Evolutionary conservation across 37 sponge, comb jelly and placozoan species (phyloP).

Genomic region (Lycopodina hypogea): DNA sequence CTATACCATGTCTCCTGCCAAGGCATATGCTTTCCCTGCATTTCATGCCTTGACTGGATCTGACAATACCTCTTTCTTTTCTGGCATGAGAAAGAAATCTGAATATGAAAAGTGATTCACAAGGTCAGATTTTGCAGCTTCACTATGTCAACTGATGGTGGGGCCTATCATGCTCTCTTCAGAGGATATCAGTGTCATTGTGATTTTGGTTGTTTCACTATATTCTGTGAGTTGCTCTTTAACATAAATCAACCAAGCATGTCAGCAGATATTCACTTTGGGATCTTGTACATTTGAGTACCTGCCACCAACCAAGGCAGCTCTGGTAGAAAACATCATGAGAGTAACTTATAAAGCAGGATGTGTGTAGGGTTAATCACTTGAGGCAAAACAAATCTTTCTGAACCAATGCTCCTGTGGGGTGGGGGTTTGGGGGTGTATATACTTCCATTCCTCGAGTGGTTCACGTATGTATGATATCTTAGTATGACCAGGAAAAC

Average conservation of each 20-base stretch:
- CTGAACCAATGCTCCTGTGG: conserved; percentile 1
- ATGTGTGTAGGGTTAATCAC: no score
- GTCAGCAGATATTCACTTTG: neutral
- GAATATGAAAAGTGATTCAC: neutral
- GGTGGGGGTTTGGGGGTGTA: neutral
- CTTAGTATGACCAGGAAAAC: no score
- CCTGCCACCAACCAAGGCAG: conserved; percentile 10
- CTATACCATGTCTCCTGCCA: neutral
- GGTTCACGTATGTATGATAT: no score
- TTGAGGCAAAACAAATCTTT: conserved; percentile 3
- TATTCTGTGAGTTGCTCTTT: neutral
- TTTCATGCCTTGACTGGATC: conserved; percentile 8
- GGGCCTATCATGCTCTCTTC: neutral
- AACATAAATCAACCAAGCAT: neutral
- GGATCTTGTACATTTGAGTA: conserved; percentile 3
- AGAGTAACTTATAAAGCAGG: neutral
- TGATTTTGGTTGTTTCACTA: neutral
- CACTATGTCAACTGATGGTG: conserved; percentile 8
- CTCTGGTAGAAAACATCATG: neutral
- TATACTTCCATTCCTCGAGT: no score
- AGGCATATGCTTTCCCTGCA: conserved; percentile 10
- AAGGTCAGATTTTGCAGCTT: neutral
- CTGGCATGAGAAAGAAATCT: neutral
- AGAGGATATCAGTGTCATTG: conserved; percentile 4
- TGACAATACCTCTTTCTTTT: conserved; percentile 9